Evolutionary conservation across 2,113 vertebrate species (phyloP), one percentile per base, ranked within the genome.

Genomic region (Platichthys flesus): DNA sequence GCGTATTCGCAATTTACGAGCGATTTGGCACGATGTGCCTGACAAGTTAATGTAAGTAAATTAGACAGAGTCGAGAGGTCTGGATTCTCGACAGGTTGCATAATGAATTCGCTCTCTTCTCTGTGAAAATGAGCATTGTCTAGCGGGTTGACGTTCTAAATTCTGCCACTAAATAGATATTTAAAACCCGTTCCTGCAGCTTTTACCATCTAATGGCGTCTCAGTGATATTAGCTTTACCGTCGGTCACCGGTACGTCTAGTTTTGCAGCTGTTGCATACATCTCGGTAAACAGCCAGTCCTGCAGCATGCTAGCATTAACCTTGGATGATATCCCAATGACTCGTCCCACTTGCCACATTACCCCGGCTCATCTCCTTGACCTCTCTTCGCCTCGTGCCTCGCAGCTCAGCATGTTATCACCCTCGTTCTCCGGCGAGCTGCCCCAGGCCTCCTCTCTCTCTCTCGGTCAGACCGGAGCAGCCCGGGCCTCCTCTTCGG

Each of bases 21-120:
- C 75, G 64, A 81, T 82, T 81, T 85, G 76, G 64, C 28, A 9
- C 57, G 80, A 85, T 58, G 59, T 55, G 57, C 65, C 65, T 86
- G 88, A 88, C 81, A 87, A 75, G 68, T 89, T 88, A 88, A 88
- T 90, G 66, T 67, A 81, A 71, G 71, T 81, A 79, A 88, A 86
- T 85, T 85, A 87, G 82, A 63, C 55, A 24, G 42, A 76, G 65
- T 47, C 66, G 52, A 68, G 58, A 67, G 63, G 59, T 64, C 77
- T 79, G 63, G 26, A 81, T 81, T 76, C 82, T 54, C 40, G 87
- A 86, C 76, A 67, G 78, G 65, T 84, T 54, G 55, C 31, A 26
- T 83, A 64, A 85, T 86, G 23, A 78, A 80, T 82, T 82, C 54
- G 58, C 21, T 79, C 64, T 64, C 24, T 7, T 5, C 24, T 40